Evolutionary conservation across 2,888 invertebrate genomes (phyloP), one percentile per base, ranked within the genome.

Genomic region (Augiades crinisus): DNA sequence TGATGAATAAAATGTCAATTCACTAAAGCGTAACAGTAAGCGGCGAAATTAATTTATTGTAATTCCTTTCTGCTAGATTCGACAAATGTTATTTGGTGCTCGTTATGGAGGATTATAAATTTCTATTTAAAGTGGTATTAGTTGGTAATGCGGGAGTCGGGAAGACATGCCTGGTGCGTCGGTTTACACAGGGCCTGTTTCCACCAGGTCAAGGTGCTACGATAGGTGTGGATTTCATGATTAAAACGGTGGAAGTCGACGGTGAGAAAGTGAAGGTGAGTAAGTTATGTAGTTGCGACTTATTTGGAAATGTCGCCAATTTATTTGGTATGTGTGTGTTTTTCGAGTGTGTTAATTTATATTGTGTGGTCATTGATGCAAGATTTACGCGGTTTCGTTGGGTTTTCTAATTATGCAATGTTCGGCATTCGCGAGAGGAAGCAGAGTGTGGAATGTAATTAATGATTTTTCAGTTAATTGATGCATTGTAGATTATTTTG

Each of bases 211-310:
- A 99, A 90, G 98, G 98, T 63, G 99, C 99, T 51, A 99, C 99
- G 2, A 99, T 99, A 70, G 99, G 99, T 52, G 99, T 99, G 17
- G 99, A 99, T 91, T 99, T 99, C 81, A 98, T 99, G 98, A 99
- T 99, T 58, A 99, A 99, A 91, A 98, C 98, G 47, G 97, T 99
- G 5, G 98, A 98, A 91, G 96, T 99, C 52, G 98, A 97, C 70
- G 96, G 96, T 73, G 96, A 97, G 85, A 96, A 96, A 93, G 95
- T 97, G 67, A 97, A 97, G 93, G 96, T 96, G 90, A 81, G 73
- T 63, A 52, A 36, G 45, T 43, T 41, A 41, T n/a, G n/a, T n/a
- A 21, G n/a, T 6, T 22, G 30, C 13, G 17, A 37, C 40, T 33
- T 45, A 52, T 45, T 44, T 47, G 22, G 44, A 19, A 22, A 49